phyloP scores from a whole-genome alignment of 2,888 invertebrate species.

The Macrophya alboannulata region DNA sequence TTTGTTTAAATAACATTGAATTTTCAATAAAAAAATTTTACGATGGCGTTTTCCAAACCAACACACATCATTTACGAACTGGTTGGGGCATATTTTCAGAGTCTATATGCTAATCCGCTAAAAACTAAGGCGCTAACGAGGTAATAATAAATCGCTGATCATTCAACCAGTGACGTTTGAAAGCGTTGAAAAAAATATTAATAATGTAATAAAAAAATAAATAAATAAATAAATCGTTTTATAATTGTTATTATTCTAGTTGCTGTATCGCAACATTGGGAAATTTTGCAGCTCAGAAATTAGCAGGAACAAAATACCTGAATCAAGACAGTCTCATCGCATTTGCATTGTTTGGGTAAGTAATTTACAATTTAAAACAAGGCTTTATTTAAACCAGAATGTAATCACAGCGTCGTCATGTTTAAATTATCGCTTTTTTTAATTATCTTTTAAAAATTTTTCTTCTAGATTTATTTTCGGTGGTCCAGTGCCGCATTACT shows the following conservation, averaged over 20 bases:
- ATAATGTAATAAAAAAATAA: background rate
- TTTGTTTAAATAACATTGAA: background rate
- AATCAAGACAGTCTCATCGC: conserved; percentile 87
- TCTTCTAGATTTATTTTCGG: conserved; percentile 87
- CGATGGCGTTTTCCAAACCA: conserved; percentile 88
- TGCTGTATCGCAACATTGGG: conserved; percentile 88
- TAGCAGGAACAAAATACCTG: conserved; percentile 85
- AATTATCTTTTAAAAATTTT: conserved; percentile 22
- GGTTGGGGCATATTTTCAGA: conserved; percentile 87
- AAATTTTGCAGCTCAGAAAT: conserved; percentile 88
- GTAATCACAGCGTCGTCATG: background rate
- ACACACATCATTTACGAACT: conserved; percentile 83
- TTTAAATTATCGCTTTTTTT: conserved; percentile 9
- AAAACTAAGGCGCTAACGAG: conserved; percentile 91
- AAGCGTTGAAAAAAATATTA: background rate
- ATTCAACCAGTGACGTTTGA: background rate
- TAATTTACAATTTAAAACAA: background rate
- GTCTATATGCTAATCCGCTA: conserved; percentile 88
- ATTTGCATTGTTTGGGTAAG: conserved; percentile 89
- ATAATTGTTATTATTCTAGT: conserved; percentile 80
- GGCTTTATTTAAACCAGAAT: background rate
- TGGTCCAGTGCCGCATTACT: conserved; percentile 90
- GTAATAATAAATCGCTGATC: conserved; percentile 83
- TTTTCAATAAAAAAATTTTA: background rate
- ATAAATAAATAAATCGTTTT: background rate